Evolutionary conservation across 2,888 invertebrate species (phyloP), one percentile per base, ranked within the genome.

Genomic region (Leucania comma): DNA sequence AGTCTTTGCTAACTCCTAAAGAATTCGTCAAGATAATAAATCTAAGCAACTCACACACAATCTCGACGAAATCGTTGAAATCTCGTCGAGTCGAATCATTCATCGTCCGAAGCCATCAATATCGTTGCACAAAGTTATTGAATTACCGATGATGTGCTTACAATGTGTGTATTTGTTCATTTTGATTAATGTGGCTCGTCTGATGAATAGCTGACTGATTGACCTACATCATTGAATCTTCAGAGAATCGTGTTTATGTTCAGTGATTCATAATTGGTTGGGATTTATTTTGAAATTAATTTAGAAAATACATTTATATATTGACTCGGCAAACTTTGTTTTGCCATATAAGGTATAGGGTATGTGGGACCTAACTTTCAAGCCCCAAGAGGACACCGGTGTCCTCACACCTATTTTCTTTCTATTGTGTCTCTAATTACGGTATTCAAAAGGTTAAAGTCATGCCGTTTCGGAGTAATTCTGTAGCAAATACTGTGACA

Each of bases 171-270:
- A 59, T 80, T 75, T 75, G 78, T 78, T 67, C 65, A 58, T 75
- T 80, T 80, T 84, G 83, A 82, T 85, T 81, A 75, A 82, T 84
- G 79, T 54, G 61, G 29, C 53, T 2, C 50, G 20, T 50, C 32
- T 68, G 61, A 69, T 80, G 75, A 82, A 82, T 84, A 58, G 57
- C 46, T 60, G 63, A 69, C 72, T 78, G 78, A 84, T 84, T 80
- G 85, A 71, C 82, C 82, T 68, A 82, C 72, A 80, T 77, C 57
- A 76, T 79, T 72, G 56, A 67, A 68, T 71, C 58, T 62, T 57
- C 61, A n/a, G 38, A 59, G 38, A 38, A 20, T 24, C 46, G 9
- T 68, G 59, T 42, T 60, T 62, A 42, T 57, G 57, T 38, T 72
- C 46, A 68, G 66, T 72, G 63, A 75, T 57, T 68, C 42, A 69